A percentile compares a stretch with the other conserved stretches of the same genome.
Evolutionary conservation across 2,797 vertebrate genomes (phyloP).

Genomic region (Clarias laeviceps): DNA sequence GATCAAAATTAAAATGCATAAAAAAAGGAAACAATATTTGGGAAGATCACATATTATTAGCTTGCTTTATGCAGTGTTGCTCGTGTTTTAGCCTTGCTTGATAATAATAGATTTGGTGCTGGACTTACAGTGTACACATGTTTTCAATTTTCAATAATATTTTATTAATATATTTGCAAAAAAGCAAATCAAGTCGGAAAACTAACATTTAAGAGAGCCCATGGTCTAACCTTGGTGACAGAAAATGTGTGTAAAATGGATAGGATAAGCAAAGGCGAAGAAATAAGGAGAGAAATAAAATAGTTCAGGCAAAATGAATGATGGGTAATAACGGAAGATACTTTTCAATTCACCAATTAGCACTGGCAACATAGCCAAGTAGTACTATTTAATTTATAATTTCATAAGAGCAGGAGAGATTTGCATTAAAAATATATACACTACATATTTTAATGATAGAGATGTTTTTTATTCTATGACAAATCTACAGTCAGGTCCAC

Average conservation of each 20-base stretch:
- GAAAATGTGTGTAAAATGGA: background rate
- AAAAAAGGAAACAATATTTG: background rate
- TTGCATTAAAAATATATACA: background rate
- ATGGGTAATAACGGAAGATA: background rate
- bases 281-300: background rate
- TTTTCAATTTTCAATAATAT: background rate
- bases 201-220: background rate
- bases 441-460: background rate
- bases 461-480: background rate
- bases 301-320: background rate
- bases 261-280: background rate
- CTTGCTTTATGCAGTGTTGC: constrained; percentile 21
- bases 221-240: background rate
- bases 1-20: background rate
- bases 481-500: background rate
- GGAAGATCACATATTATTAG: constrained; percentile 39
- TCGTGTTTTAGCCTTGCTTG: constrained; percentile 1
- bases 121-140: background rate
- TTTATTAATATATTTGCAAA: constrained; percentile 14
- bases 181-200: background rate
- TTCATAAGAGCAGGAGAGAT: background rate
- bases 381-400: background rate
- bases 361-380: background rate
- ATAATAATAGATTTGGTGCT: constrained; percentile 12
- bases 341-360: background rate